Base-by-base conservation (phyloP, 1,140 invertebrate species). In the Cecropterus lyciades region DNA sequence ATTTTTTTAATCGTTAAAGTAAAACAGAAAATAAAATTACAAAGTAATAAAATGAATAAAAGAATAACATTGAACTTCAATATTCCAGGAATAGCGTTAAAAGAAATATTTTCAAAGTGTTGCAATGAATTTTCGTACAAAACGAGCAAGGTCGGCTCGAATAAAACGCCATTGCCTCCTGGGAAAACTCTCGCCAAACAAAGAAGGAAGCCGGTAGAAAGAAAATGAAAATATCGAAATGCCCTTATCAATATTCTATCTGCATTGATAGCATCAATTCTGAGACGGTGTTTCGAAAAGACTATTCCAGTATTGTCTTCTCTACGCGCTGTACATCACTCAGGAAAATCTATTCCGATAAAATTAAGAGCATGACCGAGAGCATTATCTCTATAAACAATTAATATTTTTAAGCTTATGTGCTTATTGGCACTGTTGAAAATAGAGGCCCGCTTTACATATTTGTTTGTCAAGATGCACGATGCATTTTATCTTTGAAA, bases 51-150 rank as follows among this genome's bases (percentile, higher is more conserved):
- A 37, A 37, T 6, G 30, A 33, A 33, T n/a, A 33, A 33, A 0
- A 33, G 1, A n/a, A 11, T 37, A 37, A 37, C 11, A n/a, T 8
- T 8, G 1, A 37, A 11, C 7, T 11, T 8, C 49, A 33, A 52
- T 52, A 52, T 52, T 52, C 24, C n/a, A 52, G 27, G 6, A 11
- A 52, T 20, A 10, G 24, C 27, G 7, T 52, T 8, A 30, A 24
- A n/a, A 30, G 24, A 24, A 14, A 52, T 52, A 30, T 52, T 52
- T 52, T 3, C 49, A 30, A 33, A 33, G n/a, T 15, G 27, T 52
- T 52, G 49, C 49, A 30, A 52, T 52, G 49, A 52, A 52, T 52
- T 52, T 30, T 13, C 24, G 49, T 51, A 8, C 24, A 30, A 52
- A 30, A 52, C 49, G 24, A 33, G 49, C 49, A 52, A 24, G 11